phyloP scores from a whole-genome alignment of 2,113 vertebrate genomes.

The Catharus minimus region DNA sequence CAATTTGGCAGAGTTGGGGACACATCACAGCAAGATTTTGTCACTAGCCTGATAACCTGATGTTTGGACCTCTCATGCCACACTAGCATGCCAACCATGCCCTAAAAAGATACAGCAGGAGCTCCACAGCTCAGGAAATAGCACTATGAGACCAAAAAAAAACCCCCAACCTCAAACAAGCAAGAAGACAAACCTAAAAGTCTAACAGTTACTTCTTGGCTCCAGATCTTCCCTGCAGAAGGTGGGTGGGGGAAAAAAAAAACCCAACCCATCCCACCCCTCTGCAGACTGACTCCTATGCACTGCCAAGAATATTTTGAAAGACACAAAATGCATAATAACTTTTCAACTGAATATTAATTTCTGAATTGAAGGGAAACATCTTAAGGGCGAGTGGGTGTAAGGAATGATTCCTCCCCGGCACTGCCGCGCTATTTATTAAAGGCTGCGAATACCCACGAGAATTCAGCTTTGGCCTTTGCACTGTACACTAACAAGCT shows the following conservation, averaged over 20 bases:
- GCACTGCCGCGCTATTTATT: neutral
- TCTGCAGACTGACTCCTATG: conserved; percentile 21
- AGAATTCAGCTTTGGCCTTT: conserved; percentile 36
- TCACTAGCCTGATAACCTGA: neutral
- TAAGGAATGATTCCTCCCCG: conserved; percentile 6
- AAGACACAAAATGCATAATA: conserved; percentile 40
- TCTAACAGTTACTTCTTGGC: conserved; percentile 17
- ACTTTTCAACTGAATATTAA: conserved; percentile 50
- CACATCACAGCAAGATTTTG: neutral
- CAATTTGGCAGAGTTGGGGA: neutral
- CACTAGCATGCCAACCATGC: neutral
- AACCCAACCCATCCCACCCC: neutral
- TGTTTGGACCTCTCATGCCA: fast-evolving
- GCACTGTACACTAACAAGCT: conserved; percentile 35
- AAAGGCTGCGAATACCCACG: conserved; percentile 29
- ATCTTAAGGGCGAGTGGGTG: conserved; percentile 41
- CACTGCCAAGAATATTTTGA: conserved; percentile 39
- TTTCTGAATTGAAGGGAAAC: conserved; percentile 52
- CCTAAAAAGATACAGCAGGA: neutral
- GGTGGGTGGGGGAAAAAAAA: neutral
- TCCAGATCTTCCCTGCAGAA: neutral
- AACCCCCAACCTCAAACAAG: neutral
- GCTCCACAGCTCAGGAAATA: neutral
- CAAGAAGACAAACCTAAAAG: neutral
- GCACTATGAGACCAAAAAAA: neutral